Percentiles rank a stretch among this genome's conserved stretches.
phyloP scores from a whole-genome alignment of 2,113 vertebrate species.

The Globicephala melas region DNA sequence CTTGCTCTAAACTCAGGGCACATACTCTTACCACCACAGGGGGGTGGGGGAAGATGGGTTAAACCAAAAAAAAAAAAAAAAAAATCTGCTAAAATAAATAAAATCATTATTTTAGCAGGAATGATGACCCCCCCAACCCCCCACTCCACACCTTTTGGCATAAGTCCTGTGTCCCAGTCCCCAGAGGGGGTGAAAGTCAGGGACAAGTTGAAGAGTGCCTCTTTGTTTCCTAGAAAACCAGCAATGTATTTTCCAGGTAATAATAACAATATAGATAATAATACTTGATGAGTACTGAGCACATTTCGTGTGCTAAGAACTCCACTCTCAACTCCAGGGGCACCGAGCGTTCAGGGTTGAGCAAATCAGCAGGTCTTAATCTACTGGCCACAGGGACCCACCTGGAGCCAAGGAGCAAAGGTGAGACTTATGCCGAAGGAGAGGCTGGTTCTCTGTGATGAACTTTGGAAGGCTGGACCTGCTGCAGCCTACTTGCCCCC shows the following conservation, averaged over 20 bases:
- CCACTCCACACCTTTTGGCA: not conserved
- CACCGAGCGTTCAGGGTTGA: not conserved
- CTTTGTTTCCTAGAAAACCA: not conserved
- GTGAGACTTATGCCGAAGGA: not conserved
- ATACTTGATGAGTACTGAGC: no score
- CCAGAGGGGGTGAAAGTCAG: not conserved
- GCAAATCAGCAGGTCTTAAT: not conserved
- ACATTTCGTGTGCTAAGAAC: not conserved
- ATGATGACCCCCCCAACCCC: not conserved
- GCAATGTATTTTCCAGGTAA: not conserved
- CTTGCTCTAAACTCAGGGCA: not conserved
- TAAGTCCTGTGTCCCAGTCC: not conserved
- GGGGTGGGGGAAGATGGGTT: no score
- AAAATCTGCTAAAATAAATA: not conserved
- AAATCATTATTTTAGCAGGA: not conserved
- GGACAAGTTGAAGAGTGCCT: not conserved
- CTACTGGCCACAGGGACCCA: not conserved
- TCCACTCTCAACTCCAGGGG: not conserved
- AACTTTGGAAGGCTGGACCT: not conserved
- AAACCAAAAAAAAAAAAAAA: no score
- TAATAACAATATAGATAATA: not conserved
- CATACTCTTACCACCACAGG: no score
- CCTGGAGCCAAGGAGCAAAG: not conserved
- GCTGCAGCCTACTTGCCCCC: no score
- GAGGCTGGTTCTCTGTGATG: not conserved